These are phyloP conservation scores for Galeopsomyia nigrocyanea DNA, from an alignment of 2,888 invertebrate genomes.

Conservation along the genomic window DNA sequence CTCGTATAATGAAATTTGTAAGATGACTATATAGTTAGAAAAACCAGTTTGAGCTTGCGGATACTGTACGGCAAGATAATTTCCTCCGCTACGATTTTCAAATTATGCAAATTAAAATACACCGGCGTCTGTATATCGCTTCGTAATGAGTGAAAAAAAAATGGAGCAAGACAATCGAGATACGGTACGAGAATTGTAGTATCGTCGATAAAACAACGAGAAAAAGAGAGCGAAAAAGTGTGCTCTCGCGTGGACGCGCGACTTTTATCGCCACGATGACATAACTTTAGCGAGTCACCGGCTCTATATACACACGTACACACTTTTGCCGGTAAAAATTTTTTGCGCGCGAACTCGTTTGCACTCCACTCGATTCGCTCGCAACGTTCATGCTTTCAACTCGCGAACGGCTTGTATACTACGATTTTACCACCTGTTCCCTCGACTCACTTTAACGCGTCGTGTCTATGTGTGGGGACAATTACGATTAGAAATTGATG, in stretches of 20 bases:
- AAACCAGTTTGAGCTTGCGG: no score
- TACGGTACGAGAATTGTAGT: no score
- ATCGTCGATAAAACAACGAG: not conserved
- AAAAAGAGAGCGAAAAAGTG: slow-evolving; percentile 1
- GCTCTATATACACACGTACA: no score
- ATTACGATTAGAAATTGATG: not conserved
- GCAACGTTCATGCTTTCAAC: no score
- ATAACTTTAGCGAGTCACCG: slow-evolving; percentile 5
- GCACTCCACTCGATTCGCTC: no score
- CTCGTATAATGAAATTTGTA: no score
- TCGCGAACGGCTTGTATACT: not conserved
- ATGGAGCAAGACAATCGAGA: slow-evolving; percentile 19
- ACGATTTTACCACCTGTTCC: not conserved
- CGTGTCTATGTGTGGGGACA: slow-evolving; percentile 3
- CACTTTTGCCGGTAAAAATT: no score
- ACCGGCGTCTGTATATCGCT: no score
- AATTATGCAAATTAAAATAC: not conserved
- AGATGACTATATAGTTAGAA: no score
- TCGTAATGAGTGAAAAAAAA: slow-evolving; percentile 1
- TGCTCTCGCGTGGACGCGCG: not conserved
- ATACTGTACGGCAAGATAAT: not conserved
- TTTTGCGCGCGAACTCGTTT: no score
- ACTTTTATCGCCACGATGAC: slow-evolving; percentile 3
- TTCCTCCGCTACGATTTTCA: no score
- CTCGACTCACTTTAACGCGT: no score